Evolutionary conservation across 1,140 invertebrate species (phyloP).

Genomic region (Apis laboriosa): DNA sequence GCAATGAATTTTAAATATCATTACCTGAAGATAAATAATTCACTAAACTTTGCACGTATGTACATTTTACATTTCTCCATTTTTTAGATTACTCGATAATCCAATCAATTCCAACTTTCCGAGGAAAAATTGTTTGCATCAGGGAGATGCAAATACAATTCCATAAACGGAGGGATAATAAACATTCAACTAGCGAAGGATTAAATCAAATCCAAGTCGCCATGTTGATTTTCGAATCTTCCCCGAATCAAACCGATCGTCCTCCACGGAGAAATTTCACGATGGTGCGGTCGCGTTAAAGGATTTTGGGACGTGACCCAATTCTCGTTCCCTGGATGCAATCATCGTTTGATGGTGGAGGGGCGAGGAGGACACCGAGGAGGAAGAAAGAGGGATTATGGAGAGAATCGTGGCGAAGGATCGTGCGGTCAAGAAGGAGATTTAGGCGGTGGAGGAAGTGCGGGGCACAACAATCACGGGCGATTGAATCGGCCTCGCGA

Average conservation of each 20-base stretch:
- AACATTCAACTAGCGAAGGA: too few species aligned
- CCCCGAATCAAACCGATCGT: slow-evolving; percentile 8
- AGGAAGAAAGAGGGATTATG: slow-evolving; percentile 52
- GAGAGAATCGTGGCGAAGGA: slow-evolving; percentile 23
- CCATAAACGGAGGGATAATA: not conserved
- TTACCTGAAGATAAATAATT: too few species aligned
- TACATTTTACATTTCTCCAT: too few species aligned
- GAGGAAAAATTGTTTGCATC: too few species aligned
- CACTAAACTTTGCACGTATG: too few species aligned
- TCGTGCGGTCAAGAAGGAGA: slow-evolving; percentile 36
- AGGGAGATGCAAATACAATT: too few species aligned
- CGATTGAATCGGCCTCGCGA: slow-evolving; percentile 67
- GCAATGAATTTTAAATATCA: too few species aligned
- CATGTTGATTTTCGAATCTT: slow-evolving; percentile 42
- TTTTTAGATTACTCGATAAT: too few species aligned
- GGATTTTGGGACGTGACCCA: slow-evolving; percentile 64
- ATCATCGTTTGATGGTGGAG: slow-evolving; percentile 67
- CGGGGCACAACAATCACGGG: slow-evolving; percentile 65
- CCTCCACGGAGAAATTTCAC: slow-evolving; percentile 31
- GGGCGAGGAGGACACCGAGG: slow-evolving; percentile 25
- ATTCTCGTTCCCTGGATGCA: slow-evolving; percentile 55
- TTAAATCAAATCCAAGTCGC: not conserved
- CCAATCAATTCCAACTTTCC: too few species aligned
- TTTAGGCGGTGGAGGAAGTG: slow-evolving; percentile 44
- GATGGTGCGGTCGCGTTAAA: slow-evolving; percentile 27